These are phyloP conservation scores for Kryptolebias marmoratus DNA, from an alignment of 2,113 vertebrate genomes.

Conservation along the genomic window DNA sequence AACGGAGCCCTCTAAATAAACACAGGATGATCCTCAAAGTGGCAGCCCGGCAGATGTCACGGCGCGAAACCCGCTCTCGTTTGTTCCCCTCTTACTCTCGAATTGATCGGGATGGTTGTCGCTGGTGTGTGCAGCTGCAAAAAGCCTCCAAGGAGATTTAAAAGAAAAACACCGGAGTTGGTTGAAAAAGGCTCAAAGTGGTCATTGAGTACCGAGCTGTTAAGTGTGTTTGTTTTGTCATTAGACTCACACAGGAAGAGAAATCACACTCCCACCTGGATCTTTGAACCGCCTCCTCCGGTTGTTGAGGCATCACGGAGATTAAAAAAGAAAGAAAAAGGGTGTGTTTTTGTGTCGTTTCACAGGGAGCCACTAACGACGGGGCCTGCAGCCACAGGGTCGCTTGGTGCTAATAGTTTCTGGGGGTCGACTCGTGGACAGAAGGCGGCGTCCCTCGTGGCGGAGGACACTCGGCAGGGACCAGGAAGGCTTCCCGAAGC, in stretches of 20 bases:
- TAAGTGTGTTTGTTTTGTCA: constrained; percentile 61
- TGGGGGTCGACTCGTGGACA: constrained; percentile 31
- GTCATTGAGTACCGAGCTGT: constrained; percentile 37
- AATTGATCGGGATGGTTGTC: background rate
- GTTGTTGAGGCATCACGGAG: background rate
- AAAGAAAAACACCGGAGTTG: background rate
- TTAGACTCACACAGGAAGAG: constrained; percentile 47
- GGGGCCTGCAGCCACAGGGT: constrained; percentile 32
- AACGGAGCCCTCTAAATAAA: constrained; percentile 59
- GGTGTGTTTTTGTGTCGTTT: constrained; percentile 17
- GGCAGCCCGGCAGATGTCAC: constrained; percentile 50
- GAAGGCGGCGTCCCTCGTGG: constrained; percentile 23
- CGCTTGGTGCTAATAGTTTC: constrained; percentile 74
- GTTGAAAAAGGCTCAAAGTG: constrained; percentile 50
- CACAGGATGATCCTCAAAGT: constrained; percentile 65
- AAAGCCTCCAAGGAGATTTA: background rate
- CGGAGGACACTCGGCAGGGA: constrained; percentile 27
- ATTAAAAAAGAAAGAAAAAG: background rate
- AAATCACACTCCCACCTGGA: constrained; percentile 19
- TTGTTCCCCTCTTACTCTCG: no score
- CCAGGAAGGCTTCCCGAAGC: constrained; percentile 32
- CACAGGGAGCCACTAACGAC: constrained; percentile 74
- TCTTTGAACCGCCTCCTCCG: constrained; percentile 1
- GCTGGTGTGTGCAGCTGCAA: constrained; percentile 8
- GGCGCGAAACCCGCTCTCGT: constrained; percentile 33